Base-by-base conservation (phyloP, 2,888 invertebrate genomes). In the Agriopis marginaria region DNA sequence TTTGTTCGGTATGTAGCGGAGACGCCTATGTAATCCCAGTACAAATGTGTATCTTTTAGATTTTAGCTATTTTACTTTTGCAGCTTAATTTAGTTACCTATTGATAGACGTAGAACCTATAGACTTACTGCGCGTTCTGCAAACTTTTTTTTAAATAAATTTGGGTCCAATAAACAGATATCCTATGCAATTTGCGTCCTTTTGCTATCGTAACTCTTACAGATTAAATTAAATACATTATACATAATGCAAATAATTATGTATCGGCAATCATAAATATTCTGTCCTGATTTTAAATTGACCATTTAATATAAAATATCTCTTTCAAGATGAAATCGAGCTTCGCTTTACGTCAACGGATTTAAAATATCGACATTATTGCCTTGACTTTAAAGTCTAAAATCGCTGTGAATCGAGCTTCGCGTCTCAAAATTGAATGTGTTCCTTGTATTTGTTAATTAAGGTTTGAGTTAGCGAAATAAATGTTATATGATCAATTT, bases 111-210 rank as follows among this genome's bases (percentile, higher is more conserved):
- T 32, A 32, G 2, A 32, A 32, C 3, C 32, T 32, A 32, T 3
- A 32, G 32, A 32, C 54, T 40, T 44, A 23, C 53, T 58, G 44
- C 17, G 17, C 17, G 3, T 23, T 12, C 17, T 12, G 3, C 23
- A 5, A 23, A 23, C 17, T 11, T 9, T 12, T 45, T 45, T 56
- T 5, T 44, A 56, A 58, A 58, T 55, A 17, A 62, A 66, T 44
- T 70, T 62, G 70, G 70, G 70, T 70, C 70, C 70, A 70, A 70
- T 59, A 17, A 59, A 63, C 53, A 32, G 4, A 60, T 64, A 49
- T 51, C 44, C 51, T 65, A 58, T 17, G 40, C 49, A 42, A 17
- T 39, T 9, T 40, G n/a, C 61, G 64, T 69, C 56, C 61, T 47
- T 62, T 65, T 45, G 54, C 54, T 61, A 68, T 17, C 6, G 51